Evolutionary conservation across 2,113 vertebrate genomes (phyloP), one percentile per base, ranked within the genome.

Genomic region (Neogobius melanostomus): DNA sequence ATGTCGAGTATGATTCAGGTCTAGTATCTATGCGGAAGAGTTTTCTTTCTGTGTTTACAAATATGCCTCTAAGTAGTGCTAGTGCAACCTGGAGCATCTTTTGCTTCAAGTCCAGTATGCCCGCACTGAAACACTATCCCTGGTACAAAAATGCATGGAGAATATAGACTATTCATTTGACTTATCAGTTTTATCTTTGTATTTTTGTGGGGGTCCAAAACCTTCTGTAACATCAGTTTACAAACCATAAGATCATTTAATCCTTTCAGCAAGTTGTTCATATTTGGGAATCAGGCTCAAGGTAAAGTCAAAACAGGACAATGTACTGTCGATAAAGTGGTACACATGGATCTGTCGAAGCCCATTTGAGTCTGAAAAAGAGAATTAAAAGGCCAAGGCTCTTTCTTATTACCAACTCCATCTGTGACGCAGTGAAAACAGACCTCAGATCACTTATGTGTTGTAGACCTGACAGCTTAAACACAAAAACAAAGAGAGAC

Each of bases 241-340:
- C 28, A 69, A 51, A 51, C 12, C 21, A 16, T 69, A 21, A 64
- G 44, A 57, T 60, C 36, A 45, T 0, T 17, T 68, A 21, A 21
- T 21, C 43, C 11, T 66, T 51, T 53, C 14, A 50, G n/a, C 46
- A 46, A 50, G 49, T 49, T 68, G 15, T 71, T 74, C 71, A 59
- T 21, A 17, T 69, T 36, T 64, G 56, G 51, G 44, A 72, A 47
- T 64, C 56, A 45, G 36, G n/a, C 12, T 70, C 67, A 54, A 44
- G 9, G 8, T 61, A 49, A 68, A 75, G 56, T 53, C 43, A 53
- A 66, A 60, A 50, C 11, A 7, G 15, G 61, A 70, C 43, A 72
- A 70, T 49, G 15, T 9, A 65, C 11, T 60, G 14, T 63, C 71
- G 57, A 75, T 8, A 0, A 15, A 65, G 49, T 52, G 28, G 45